These are phyloP conservation scores for Monochamus saltuarius DNA, from an alignment of 1,140 invertebrate species.

Conservation along the genomic window DNA sequence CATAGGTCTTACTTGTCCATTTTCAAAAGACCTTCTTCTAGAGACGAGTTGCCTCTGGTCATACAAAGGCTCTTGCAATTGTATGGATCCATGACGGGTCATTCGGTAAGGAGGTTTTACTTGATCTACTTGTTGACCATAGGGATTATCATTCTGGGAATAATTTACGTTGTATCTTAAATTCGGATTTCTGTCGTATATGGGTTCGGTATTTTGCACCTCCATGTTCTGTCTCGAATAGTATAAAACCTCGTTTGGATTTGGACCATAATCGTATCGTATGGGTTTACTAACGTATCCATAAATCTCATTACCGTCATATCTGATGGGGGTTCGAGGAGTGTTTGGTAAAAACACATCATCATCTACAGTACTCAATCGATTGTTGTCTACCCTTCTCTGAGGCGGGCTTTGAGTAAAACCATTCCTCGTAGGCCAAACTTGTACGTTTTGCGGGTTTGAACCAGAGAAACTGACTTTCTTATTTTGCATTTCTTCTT, in stretches of 20 bases:
- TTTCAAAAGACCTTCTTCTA: constrained; percentile 25
- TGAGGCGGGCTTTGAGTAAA: constrained; percentile 59
- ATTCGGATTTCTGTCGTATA: constrained; percentile 25
- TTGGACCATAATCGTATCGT: neutral
- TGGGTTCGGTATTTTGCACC: constrained; percentile 21
- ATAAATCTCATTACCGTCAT: constrained; percentile 11
- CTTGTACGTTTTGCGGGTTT: constrained; percentile 40
- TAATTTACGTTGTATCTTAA: neutral
- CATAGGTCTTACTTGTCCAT: neutral
- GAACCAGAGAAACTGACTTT: constrained; percentile 57
- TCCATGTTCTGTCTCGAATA: constrained; percentile 20
- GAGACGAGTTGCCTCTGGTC: constrained; percentile 12
- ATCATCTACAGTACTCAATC: constrained; percentile 27
- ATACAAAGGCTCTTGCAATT: constrained; percentile 28
- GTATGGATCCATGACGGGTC: constrained; percentile 29
- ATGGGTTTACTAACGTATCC: constrained; percentile 17
- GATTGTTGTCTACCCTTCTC: constrained; percentile 47
- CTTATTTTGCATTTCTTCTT: constrained; percentile 45
- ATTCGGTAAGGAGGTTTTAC: constrained; percentile 9
- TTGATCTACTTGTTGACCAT: constrained; percentile 26
- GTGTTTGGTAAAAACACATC: constrained; percentile 35
- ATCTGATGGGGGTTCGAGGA: constrained; percentile 1
- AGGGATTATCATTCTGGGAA: constrained; percentile 16
- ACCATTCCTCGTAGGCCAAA: constrained; percentile 59
- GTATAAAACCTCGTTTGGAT: constrained; percentile 17